These are phyloP conservation scores for Xerus rutilus DNA, from an alignment of 2,797 vertebrate genomes.

Conservation along the genomic window DNA sequence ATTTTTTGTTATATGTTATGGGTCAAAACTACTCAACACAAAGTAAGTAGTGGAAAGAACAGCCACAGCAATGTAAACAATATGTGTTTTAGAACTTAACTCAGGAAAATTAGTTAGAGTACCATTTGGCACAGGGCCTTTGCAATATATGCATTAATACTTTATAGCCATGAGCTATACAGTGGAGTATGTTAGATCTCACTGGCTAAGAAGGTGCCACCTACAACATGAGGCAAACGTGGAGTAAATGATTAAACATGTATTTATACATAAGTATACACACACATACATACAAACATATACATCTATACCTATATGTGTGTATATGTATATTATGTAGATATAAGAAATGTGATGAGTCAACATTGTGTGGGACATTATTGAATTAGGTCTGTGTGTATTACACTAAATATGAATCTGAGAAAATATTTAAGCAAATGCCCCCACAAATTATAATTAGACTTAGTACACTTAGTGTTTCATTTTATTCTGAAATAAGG, in stretches of 20 bases:
- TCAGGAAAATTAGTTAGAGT: background rate
- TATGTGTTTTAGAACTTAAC: background rate
- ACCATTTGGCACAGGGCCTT: background rate
- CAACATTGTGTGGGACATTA: background rate
- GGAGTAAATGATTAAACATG: background rate
- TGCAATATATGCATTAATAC: background rate
- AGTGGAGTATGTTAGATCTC: background rate
- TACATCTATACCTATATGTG: no score
- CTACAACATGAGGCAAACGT: background rate
- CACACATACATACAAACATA: background rate
- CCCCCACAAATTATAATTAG: background rate
- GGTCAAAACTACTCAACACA: background rate
- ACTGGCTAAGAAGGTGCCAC: background rate
- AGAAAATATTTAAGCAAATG: slow-evolving; percentile 6
- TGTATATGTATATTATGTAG: background rate
- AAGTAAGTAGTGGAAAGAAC: background rate
- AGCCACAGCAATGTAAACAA: background rate
- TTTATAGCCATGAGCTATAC: background rate
- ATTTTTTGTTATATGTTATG: background rate
- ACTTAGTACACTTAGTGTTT: slow-evolving; percentile 1
- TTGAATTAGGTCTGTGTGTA: background rate
- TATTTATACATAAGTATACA: background rate
- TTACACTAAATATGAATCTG: background rate
- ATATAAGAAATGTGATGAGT: background rate
- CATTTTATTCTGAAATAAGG: slow-evolving; percentile 5